phyloP scores from a whole-genome alignment of 2,113 vertebrate species.

The Monopterus albus region DNA sequence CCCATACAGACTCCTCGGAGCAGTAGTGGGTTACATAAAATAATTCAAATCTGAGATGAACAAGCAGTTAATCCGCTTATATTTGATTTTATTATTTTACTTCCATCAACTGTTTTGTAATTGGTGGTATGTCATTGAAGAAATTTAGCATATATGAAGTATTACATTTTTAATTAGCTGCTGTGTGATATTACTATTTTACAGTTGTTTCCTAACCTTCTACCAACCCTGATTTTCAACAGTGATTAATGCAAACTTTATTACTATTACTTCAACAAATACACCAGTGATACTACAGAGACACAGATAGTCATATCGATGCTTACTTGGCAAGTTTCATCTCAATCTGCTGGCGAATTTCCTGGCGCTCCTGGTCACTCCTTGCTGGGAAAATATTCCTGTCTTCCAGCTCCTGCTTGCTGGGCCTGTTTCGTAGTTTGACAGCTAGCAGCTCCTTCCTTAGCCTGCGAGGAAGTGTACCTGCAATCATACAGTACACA shows the following conservation, averaged over 20 bases:
- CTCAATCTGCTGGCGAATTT: conserved; percentile 97
- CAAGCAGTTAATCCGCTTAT: conserved; percentile 34
- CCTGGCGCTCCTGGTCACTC: conserved; percentile 94
- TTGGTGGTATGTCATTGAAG: conserved; percentile 32
- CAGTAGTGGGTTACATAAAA: conserved; percentile 33
- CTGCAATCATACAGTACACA: conserved; percentile 78
- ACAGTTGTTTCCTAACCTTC: no score
- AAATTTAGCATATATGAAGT: conserved; percentile 19
- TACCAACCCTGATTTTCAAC: no score
- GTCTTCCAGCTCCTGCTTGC: conserved; percentile 96
- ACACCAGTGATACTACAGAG: not conserved
- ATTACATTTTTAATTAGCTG: no score
- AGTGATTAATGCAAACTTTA: no score
- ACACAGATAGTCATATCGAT: not conserved
- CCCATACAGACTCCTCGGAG: conserved; percentile 12
- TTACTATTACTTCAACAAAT: no score
- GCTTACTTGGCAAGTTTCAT: conserved; percentile 98
- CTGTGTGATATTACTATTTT: no score
- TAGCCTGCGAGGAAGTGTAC: conserved; percentile 94
- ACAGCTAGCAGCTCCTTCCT: conserved; percentile 96
- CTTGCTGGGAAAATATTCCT: conserved; percentile 95
- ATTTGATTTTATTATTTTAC: conserved; percentile 32
- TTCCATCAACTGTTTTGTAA: conserved; percentile 19
- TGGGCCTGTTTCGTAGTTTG: conserved; percentile 94
- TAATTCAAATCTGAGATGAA: conserved; percentile 39